Evolutionary conservation across 2,888 invertebrate genomes (phyloP).

Genomic region (Spisula subtruncata): DNA sequence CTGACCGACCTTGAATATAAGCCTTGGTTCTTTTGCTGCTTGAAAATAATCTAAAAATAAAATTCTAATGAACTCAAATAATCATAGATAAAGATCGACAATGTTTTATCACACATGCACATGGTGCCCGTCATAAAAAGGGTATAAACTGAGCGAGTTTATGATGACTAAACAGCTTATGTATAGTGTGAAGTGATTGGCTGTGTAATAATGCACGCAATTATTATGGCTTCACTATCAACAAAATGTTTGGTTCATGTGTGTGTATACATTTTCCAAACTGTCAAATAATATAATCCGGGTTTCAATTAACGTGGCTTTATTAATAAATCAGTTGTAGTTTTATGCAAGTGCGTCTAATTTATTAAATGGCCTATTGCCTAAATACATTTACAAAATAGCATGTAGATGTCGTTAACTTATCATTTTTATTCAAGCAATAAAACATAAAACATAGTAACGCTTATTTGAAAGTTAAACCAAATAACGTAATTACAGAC

Average conservation of each 20-base stretch:
- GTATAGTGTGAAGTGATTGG: not conserved
- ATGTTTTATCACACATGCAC: not conserved
- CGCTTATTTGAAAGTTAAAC: no score
- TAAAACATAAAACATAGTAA: no score
- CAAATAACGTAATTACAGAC: no score
- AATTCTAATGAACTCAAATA: not conserved
- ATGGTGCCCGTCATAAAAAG: not conserved
- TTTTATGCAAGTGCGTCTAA: no score
- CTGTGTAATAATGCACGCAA: not conserved
- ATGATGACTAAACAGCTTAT: not conserved
- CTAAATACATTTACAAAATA: no score
- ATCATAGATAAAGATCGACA: not conserved
- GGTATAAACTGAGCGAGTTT: not conserved
- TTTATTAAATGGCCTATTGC: no score
- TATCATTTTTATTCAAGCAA: no score
- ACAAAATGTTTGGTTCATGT: not conserved
- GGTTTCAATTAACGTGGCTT: no score
- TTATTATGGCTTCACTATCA: not conserved
- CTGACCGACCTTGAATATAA: no score
- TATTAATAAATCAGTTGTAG: no score
- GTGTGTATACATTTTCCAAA: not conserved
- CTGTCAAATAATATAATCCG: not conserved
- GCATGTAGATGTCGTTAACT: no score
- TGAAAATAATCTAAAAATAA: conserved; percentile 1
- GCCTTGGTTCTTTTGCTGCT: no score